Evolutionary conservation across 2,113 vertebrate species (phyloP).

Genomic region (Casuarius casuarius): DNA sequence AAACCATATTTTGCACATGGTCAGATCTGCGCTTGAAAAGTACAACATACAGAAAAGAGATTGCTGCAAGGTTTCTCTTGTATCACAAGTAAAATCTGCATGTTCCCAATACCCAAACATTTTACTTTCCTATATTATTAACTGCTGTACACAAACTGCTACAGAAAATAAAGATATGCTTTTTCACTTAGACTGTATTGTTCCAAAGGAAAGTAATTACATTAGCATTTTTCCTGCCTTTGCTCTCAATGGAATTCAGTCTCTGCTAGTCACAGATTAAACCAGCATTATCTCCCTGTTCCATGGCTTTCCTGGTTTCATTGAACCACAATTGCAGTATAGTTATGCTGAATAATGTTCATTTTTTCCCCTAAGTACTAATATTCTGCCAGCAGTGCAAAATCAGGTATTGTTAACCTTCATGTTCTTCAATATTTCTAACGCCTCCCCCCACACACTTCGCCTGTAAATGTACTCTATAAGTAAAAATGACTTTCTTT

Average conservation of each 20-base stretch:
- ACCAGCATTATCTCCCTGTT: not conserved
- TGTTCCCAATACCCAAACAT: not conserved
- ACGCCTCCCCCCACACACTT: not conserved
- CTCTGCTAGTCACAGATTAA: constrained; percentile 8
- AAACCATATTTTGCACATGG: not conserved
- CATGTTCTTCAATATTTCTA: not conserved
- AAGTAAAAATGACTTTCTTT: constrained; percentile 38
- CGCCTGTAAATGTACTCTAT: not conserved
- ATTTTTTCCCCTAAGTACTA: not conserved
- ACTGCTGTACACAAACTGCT: not conserved
- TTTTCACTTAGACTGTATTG: constrained; percentile 14
- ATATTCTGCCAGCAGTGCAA: not conserved
- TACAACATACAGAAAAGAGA: not conserved
- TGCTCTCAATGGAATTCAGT: constrained; percentile 5
- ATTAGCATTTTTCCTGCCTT: constrained; percentile 36
- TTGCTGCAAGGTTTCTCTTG: not conserved
- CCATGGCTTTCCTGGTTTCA: constrained; percentile 7
- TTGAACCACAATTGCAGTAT: not conserved
- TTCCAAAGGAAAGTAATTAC: constrained; percentile 43
- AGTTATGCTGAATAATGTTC: not conserved
- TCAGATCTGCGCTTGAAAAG: not conserved
- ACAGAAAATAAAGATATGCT: not conserved
- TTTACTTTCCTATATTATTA: not conserved
- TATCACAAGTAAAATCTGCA: not conserved
- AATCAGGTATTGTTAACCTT: not conserved